These are phyloP conservation scores for Bellardia pandia DNA, from an alignment of 2,888 invertebrate species.

Conservation along the genomic window DNA sequence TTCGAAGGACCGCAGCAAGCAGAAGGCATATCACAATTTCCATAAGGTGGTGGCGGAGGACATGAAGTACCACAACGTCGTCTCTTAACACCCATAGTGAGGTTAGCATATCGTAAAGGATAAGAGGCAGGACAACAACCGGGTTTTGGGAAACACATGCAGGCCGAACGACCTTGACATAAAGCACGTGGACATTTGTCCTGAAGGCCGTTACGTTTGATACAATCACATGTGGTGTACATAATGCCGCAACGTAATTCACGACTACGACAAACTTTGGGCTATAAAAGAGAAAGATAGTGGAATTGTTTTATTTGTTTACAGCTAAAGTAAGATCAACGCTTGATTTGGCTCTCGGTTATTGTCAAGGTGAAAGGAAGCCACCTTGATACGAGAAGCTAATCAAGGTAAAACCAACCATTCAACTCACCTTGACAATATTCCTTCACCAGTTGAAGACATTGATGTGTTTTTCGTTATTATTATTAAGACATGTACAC, in stretches of 20 bases:
- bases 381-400: conserved; percentile 77
- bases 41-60: conserved; percentile 53
- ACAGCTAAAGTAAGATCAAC: neutral
- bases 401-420: conserved; percentile 77
- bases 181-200: conserved; percentile 86
- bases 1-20: conserved; percentile 74
- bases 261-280: conserved; percentile 84
- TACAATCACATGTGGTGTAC: conserved; percentile 86
- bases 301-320: conserved; percentile 5
- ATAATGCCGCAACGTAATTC: conserved; percentile 85
- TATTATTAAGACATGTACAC: conserved; percentile 71
- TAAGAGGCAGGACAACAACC: conserved; percentile 84
- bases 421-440: conserved; percentile 79
- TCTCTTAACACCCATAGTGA: conserved; percentile 81
- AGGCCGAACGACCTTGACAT: conserved; percentile 85
- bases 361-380: conserved; percentile 78
- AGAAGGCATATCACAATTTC: conserved; percentile 64
- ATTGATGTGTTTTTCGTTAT: conserved; percentile 73
- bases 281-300: conserved; percentile 74
- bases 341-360: conserved; percentile 68
- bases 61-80: conserved; percentile 74
- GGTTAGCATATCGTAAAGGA: conserved; percentile 79
- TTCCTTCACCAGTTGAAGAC: conserved; percentile 68
- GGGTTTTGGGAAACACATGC: conserved; percentile 84
- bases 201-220: conserved; percentile 86